phyloP scores from a whole-genome alignment of 2,888 invertebrate genomes.

The Cryptocephalus primarius region DNA sequence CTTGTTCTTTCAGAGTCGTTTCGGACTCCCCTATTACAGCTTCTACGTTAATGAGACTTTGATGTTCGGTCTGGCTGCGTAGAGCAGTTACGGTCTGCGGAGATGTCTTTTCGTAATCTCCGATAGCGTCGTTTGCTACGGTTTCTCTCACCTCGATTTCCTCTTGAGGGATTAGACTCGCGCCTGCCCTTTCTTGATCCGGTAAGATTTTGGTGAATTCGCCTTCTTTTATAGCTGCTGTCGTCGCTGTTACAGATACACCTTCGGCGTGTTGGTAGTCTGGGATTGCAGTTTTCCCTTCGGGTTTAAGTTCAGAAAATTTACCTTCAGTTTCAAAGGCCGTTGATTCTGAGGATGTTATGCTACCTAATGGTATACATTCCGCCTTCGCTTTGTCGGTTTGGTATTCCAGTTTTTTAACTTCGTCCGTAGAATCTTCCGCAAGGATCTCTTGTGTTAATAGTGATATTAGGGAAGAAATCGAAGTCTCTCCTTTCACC shows the following conservation, averaged over 20 bases:
- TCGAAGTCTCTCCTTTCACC: constrained; percentile 42
- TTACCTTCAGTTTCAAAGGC: constrained; percentile 48
- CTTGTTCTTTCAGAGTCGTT: constrained; percentile 37
- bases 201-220: constrained; percentile 32
- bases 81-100: constrained; percentile 39
- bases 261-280: constrained; percentile 46
- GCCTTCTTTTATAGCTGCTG: constrained; percentile 46
- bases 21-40: constrained; percentile 49
- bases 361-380: constrained; percentile 41
- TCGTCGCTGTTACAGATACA: constrained; percentile 44
- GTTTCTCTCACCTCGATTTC: constrained; percentile 46
- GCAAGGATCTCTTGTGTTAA: constrained; percentile 46
- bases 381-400: constrained; percentile 19
- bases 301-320: constrained; percentile 36
- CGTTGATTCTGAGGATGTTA: constrained; percentile 46
- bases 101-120: constrained; percentile 33
- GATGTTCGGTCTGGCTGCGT: constrained; percentile 42
- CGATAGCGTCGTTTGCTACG: constrained; percentile 44
- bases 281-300: constrained; percentile 37
- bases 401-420: constrained; percentile 15
- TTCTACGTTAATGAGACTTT: constrained; percentile 44
- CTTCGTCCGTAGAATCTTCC: constrained; percentile 30
- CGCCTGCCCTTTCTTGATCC: constrained; percentile 14
- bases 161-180: constrained; percentile 36
- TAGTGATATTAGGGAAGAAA: constrained; percentile 47